Evolutionary conservation across 2,113 vertebrate genomes (phyloP).

Genomic region (Paramormyrops kingsleyae): DNA sequence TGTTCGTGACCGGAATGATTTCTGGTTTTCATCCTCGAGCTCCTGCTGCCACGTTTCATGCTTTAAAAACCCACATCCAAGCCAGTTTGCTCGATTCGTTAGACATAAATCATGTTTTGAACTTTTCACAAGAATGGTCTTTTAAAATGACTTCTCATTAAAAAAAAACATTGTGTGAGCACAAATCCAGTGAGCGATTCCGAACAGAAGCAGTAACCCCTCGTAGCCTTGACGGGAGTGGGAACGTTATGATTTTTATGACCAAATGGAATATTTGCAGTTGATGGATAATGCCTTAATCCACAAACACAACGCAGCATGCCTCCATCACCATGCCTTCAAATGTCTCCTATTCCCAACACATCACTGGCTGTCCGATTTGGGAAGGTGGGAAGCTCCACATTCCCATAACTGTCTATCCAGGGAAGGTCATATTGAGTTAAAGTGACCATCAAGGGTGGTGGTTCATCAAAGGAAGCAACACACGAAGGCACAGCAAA

Average conservation of each 20-base stretch:
- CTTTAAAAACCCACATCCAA: neutral
- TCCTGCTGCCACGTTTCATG: neutral
- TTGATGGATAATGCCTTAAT: neutral
- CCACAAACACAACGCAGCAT: neutral
- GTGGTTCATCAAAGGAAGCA: neutral
- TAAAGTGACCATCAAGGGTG: neutral
- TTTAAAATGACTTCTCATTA: neutral
- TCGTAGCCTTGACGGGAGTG: neutral
- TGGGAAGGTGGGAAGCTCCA: neutral
- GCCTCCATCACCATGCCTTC: neutral
- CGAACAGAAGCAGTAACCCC: neutral
- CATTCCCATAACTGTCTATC: neutral
- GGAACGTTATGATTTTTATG: neutral
- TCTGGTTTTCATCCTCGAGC: neutral
- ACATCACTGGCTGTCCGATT: neutral
- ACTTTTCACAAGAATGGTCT: neutral
- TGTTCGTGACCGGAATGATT: neutral
- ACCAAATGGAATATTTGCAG: neutral
- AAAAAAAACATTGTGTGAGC: neutral
- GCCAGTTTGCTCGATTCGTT: neutral
- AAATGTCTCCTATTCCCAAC: neutral
- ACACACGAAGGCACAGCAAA: neutral
- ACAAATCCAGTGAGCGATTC: neutral
- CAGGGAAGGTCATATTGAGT: neutral
- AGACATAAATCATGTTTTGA: neutral